Percentiles rank a stretch among this genome's conserved stretches.
phyloP scores from a whole-genome alignment of 2,888 invertebrate species.

The Amphimallon solstitiale region DNA sequence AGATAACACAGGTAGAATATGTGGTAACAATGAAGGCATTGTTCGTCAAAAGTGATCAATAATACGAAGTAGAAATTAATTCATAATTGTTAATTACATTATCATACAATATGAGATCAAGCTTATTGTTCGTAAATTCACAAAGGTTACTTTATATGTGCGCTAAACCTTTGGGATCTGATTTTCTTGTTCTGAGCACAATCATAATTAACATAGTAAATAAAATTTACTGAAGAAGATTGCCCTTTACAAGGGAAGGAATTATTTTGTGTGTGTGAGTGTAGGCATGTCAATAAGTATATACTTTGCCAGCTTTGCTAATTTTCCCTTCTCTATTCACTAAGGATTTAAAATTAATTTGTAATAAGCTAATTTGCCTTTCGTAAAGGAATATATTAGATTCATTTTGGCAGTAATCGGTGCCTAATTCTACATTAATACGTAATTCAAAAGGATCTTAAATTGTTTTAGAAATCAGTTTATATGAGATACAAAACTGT shows the following conservation, averaged over 20 bases:
- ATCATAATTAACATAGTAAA: conserved; percentile 16
- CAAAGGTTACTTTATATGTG: conserved; percentile 15
- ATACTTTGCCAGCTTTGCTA: background rate
- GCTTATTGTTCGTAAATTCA: conserved; percentile 16
- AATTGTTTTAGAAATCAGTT: background rate
- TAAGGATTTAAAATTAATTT: conserved; percentile 2
- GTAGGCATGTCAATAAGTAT: conserved; percentile 17
- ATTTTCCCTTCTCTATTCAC: background rate
- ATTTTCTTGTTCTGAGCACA: conserved; percentile 18
- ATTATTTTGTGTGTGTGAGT: background rate
- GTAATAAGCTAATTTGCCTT: conserved; percentile 3
- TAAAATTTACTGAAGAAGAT: conserved; percentile 5
- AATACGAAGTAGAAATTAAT: conserved; percentile 15
- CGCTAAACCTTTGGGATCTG: conserved; percentile 9
- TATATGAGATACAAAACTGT: no score
- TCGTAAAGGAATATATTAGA: background rate
- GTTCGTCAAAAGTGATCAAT: conserved; percentile 22
- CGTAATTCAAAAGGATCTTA: background rate
- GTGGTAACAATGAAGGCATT: conserved; percentile 20
- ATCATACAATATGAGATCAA: conserved; percentile 30
- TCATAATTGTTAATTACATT: conserved; percentile 30
- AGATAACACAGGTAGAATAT: background rate
- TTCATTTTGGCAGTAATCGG: no score
- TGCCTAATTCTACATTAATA: background rate
- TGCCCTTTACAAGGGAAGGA: background rate